Evolutionary conservation across 2,888 invertebrate species (phyloP), one percentile per base, ranked within the genome.

Genomic region (Sesia bembeciformis): DNA sequence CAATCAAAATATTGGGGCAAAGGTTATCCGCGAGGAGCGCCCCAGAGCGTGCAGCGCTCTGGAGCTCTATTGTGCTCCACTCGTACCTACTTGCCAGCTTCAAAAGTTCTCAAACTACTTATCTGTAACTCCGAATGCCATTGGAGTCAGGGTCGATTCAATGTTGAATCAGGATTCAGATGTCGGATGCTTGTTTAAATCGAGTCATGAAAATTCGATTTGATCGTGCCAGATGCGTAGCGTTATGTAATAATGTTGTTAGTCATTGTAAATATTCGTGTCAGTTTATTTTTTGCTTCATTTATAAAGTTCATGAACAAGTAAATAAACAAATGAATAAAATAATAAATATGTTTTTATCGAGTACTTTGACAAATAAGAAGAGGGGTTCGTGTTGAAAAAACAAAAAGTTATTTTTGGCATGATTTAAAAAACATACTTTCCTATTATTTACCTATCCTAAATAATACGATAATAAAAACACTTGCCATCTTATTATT

Each of bases 1-100:
- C 78, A 80, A 81, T 84, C 80, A 79, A 77, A 84, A 81, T 80
- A 84, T 81, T 77, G 77, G 76, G 73, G 60, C 74, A 84, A 81
- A 85, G 85, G 84, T 87, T 85, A 84, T 77, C 71, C 71, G 57
- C 58, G 68, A 62, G 67, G 62, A 60, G 57, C 59, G 64, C 38
- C 39, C 65, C 60, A 5, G 50, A 6, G 60, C 62, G 64, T 23
- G 23, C 23, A 23, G 62, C 60, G 55, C 62, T 57, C 54, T 60
- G 54, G 56, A 60, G 67, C 66, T 64, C 64, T 63, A 75, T 77
- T 78, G 76, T 79, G 67, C 63, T 69, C 49, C 58, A 60, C 58
- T 55, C n/a, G 50, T 50, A 7, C 65, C 65, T 66, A 70, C 70
- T 72, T 68, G 64, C 64, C 67, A 66, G 69, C 71, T 74, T 73